These are phyloP conservation scores for Laterallus jamaicensis DNA, from an alignment of 2,113 vertebrate genomes.

Conservation along the genomic window DNA sequence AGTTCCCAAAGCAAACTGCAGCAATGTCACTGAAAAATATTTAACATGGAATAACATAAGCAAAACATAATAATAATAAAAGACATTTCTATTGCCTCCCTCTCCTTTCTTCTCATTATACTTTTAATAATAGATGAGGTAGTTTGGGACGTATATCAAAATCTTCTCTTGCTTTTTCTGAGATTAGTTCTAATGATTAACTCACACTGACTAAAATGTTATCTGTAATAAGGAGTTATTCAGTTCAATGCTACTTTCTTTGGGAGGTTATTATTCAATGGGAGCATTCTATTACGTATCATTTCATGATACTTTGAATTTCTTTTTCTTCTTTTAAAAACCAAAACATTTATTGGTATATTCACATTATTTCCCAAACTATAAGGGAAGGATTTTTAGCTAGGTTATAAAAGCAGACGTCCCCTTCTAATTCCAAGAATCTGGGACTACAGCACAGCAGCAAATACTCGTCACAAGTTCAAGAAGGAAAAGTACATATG, in stretches of 20 bases:
- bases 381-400: not conserved
- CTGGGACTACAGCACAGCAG: not conserved
- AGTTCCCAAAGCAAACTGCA: conserved; percentile 53
- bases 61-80: conserved; percentile 24
- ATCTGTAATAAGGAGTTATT: not conserved
- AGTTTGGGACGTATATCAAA: not conserved
- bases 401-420: not conserved
- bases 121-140: not conserved
- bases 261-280: not conserved
- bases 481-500: not conserved
- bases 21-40: conserved; percentile 32
- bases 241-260: not conserved
- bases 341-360: not conserved
- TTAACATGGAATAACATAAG: conserved; percentile 8
- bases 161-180: not conserved
- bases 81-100: not conserved
- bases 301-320: not conserved
- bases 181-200: not conserved
- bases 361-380: not conserved
- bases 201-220: not conserved
- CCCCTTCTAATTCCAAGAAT: not conserved
- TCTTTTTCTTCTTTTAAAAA: not conserved
- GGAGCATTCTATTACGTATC: not conserved
- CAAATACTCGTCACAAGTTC: not conserved
- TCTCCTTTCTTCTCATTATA: not conserved